Percentiles rank a stretch among this genome's conserved stretches.
Evolutionary conservation across 2,797 vertebrate species (phyloP).

Genomic region (Siniperca scherzeri): DNA sequence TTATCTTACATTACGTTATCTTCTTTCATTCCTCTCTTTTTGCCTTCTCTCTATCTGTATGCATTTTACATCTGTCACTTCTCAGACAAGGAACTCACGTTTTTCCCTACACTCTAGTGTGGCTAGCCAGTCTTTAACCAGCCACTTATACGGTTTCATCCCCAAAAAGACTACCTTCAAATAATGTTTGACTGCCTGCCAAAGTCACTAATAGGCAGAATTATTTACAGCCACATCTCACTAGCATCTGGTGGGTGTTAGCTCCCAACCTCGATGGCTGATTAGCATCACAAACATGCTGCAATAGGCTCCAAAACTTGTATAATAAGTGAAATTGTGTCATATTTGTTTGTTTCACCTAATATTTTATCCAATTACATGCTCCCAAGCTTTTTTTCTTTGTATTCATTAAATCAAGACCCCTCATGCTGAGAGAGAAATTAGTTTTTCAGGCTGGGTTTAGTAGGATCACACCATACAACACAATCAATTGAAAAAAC

Average conservation of each 20-base stretch:
- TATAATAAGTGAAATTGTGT: slow-evolving; percentile 46
- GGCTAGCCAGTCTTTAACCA: slow-evolving; percentile 28
- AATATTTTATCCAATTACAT: slow-evolving; percentile 55
- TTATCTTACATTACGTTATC: background rate
- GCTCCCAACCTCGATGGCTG: slow-evolving; percentile 47
- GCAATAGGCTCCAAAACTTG: slow-evolving; percentile 35
- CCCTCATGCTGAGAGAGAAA: slow-evolving; percentile 48
- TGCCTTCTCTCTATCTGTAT: slow-evolving; percentile 11
- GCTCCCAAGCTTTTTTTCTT: slow-evolving; percentile 32
- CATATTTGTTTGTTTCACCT: slow-evolving; percentile 37
- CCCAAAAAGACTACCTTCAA: slow-evolving; percentile 37
- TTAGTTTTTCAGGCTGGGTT: slow-evolving; percentile 30
- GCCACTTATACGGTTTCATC: slow-evolving; percentile 30
- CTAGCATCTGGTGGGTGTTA: slow-evolving; percentile 60
- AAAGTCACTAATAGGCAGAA: slow-evolving; percentile 42
- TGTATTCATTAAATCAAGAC: slow-evolving; percentile 44
- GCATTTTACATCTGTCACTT: slow-evolving; percentile 25
- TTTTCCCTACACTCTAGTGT: background rate
- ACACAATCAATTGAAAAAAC: slow-evolving; percentile 16
- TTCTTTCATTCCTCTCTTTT: slow-evolving; percentile 13
- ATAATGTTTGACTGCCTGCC: slow-evolving; percentile 49
- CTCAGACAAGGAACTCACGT: background rate
- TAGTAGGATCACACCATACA: background rate
- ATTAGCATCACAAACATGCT: slow-evolving; percentile 57
- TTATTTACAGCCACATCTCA: slow-evolving; percentile 63